Conservation (phyloP, 2,113 vertebrate genomes). For the Chaetura pelagica region DNA sequence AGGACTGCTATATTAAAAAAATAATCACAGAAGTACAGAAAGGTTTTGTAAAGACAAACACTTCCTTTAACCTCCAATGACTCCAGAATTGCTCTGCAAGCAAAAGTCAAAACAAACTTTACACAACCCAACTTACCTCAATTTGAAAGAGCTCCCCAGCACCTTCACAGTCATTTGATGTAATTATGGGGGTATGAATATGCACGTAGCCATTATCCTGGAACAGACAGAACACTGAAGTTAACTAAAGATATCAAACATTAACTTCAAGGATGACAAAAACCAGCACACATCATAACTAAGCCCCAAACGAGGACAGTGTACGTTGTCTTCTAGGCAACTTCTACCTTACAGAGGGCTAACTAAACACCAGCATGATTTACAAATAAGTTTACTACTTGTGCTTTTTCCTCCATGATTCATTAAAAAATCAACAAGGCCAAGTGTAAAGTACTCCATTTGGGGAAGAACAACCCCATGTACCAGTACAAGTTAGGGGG, state of each 20-base stretch:
- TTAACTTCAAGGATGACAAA: not conserved
- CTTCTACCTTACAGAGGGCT: not conserved
- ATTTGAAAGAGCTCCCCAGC: slow-evolving; percentile 93
- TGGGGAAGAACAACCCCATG: no score
- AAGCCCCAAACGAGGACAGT: not conserved
- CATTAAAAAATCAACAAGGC: not conserved
- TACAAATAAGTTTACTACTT: not conserved
- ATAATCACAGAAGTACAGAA: not conserved
- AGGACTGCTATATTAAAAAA: not conserved
- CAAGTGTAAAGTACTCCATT: no score
- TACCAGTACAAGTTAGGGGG: no score
- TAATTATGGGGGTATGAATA: slow-evolving; percentile 95
- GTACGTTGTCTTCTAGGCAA: not conserved
- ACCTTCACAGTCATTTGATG: slow-evolving; percentile 98
- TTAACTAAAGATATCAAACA: not conserved
- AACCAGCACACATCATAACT: not conserved
- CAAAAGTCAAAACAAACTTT: not conserved
- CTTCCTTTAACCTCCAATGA: not conserved
- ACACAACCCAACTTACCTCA: slow-evolving; percentile 76
- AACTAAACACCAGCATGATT: not conserved
- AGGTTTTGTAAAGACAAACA: not conserved
- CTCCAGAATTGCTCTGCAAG: not conserved
- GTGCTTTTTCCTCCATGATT: not conserved
- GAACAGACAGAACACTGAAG: not conserved
- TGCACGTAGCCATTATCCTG: slow-evolving; percentile 89